Percentiles rank a stretch among this genome's conserved stretches.
phyloP scores from a whole-genome alignment of 2,113 vertebrate species.

The Perccottus glenii region DNA sequence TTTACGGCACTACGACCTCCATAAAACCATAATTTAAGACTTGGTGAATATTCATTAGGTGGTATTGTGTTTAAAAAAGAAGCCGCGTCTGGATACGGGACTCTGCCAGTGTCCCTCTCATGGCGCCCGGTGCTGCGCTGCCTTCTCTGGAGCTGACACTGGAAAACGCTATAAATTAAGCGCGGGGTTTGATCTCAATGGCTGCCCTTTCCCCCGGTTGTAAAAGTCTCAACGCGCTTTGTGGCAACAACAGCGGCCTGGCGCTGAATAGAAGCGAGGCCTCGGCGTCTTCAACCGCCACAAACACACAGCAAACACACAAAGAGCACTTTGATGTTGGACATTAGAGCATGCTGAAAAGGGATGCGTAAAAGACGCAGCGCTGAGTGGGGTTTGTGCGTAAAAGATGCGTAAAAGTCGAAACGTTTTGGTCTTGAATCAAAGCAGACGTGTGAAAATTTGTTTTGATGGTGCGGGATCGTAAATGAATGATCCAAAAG shows the following conservation, averaged over 20 bases:
- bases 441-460: neutral
- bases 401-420: constrained; percentile 21
- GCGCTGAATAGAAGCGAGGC: constrained; percentile 40
- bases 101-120: constrained; percentile 6
- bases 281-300: constrained; percentile 30
- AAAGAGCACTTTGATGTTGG: constrained; percentile 25
- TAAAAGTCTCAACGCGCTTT: constrained; percentile 43
- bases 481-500: neutral
- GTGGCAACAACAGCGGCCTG: constrained; percentile 28
- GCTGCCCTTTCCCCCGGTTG: constrained; percentile 42
- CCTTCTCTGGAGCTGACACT: neutral
- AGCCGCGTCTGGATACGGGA: neutral
- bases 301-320: constrained; percentile 24
- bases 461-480: neutral
- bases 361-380: neutral
- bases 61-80: constrained; percentile 54
- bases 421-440: neutral
- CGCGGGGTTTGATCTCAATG: constrained; percentile 58
- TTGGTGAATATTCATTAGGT: constrained; percentile 70
- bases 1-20: constrained; percentile 69
- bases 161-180: constrained; percentile 61
- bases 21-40: constrained; percentile 74
- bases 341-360: constrained; percentile 11
- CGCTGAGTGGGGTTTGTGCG: constrained; percentile 5
- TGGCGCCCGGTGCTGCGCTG: constrained; percentile 3